A percentile compares a stretch with the other conserved stretches of the same genome.
phyloP scores from a whole-genome alignment of 2,888 invertebrate species.

The Callyntrura guangdongensis region DNA sequence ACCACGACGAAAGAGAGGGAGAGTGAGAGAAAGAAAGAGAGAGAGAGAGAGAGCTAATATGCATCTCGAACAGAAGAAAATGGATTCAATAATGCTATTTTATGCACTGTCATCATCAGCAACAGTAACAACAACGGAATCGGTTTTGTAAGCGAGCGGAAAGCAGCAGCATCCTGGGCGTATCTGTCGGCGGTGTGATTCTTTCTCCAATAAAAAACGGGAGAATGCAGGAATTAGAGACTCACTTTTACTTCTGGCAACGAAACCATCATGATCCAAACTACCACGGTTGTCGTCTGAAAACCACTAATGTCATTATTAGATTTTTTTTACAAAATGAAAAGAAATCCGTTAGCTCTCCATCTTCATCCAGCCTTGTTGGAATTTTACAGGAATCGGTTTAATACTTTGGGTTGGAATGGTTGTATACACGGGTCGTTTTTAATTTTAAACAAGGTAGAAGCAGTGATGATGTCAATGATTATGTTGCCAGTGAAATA shows the following conservation, averaged over 20 bases:
- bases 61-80: conserved; percentile 77
- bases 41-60: conserved; percentile 75
- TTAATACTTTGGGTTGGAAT: neutral
- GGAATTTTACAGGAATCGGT: conserved; percentile 12
- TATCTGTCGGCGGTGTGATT: conserved; percentile 61
- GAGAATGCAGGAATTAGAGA: conserved; percentile 61
- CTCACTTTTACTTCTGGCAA: conserved; percentile 27
- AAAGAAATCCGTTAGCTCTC: conserved; percentile 46
- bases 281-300: neutral
- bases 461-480: neutral
- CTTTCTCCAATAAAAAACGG: conserved; percentile 73
- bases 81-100: conserved; percentile 80
- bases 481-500: conserved; percentile 5
- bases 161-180: conserved; percentile 77
- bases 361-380: neutral
- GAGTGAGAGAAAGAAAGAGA: conserved; percentile 58
- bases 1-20: conserved; percentile 56
- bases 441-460: conserved; percentile 26
- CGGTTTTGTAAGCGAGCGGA: conserved; percentile 50
- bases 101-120: conserved; percentile 80
- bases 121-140: conserved; percentile 28
- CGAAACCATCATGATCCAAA: neutral
- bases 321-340: conserved; percentile 62
- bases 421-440: conserved; percentile 8
- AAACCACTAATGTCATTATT: conserved; percentile 74